Base-by-base conservation (phyloP, 2,888 invertebrate genomes). In the Venusia cambrica region DNA sequence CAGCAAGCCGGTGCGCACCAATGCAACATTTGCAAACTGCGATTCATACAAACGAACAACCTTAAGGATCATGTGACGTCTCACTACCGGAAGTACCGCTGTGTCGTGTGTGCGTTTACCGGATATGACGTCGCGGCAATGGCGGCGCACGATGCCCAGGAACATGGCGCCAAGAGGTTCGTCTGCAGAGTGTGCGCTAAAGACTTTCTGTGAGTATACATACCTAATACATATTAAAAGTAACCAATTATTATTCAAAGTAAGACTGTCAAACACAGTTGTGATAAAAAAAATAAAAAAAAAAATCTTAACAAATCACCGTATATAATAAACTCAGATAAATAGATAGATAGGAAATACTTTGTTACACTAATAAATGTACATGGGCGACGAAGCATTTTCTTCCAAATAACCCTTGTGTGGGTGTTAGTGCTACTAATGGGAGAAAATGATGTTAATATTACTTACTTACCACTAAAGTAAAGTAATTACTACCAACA, bases 141-240 rank as follows among this genome's bases (percentile, higher is more conserved):
- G 40, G 40, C 31, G n/a, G 2, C 12, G n/a, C 40, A 40, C 9
- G 40, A 40, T n/a, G 40, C 40, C 0, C 18, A 6, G n/a, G 27
- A 35, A 8, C 40, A 40, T n/a, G 40, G 40, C 0, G 6, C 32
- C 5, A 19, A 22, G 18, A 26, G 40, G 19, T 40, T 35, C 5
- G 19, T 11, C 2, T 40, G 40, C 16, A 9, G 25, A n/a, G 12
- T 35, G 3, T 40, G 40, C 15, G 8, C 15, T 7, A 21, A 24
- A 7, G 27, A 24, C 10, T 40, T 40, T 8, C 11, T 22, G 40
- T 40, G 4, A 40, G 40, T 40, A 6, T 25, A 16, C 6, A 17
- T 6, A 3, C 3, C 6, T 17, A 7, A 17, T 7, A 2, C 18
- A 4, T 18, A 8, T 18, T 3, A 3, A 3, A 4, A 5, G 18